These are phyloP conservation scores for Aplodontia rufa DNA, from an alignment of 2,113 vertebrate species.

Conservation along the genomic window DNA sequence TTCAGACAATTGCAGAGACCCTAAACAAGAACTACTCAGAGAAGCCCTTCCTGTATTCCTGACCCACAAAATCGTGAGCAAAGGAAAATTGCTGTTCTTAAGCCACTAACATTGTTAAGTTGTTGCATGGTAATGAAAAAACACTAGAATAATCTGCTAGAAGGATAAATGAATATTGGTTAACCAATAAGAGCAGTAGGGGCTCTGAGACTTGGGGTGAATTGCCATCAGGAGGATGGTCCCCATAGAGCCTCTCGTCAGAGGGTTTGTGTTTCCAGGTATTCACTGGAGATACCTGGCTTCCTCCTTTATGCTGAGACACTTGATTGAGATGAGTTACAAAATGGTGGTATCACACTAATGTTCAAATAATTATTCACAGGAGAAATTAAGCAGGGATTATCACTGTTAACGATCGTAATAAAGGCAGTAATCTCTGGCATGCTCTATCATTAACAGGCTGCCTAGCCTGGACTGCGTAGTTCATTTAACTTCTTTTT, in stretches of 20 bases:
- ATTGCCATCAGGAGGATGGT: background rate
- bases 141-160: background rate
- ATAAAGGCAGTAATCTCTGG: background rate
- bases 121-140: background rate
- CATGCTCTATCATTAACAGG: background rate
- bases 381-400: background rate
- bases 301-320: background rate
- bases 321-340: background rate
- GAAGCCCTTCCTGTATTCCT: background rate
- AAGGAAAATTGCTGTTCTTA: constrained; percentile 20
- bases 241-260: background rate
- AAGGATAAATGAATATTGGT: constrained; percentile 26
- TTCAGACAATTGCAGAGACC: background rate
- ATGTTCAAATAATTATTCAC: background rate
- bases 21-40: background rate
- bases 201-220: background rate
- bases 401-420: background rate
- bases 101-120: background rate
- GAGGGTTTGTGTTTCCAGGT: background rate
- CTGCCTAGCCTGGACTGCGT: background rate
- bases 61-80: background rate
- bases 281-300: background rate
- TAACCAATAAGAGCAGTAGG: background rate
- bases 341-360: constrained; percentile 22
- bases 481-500: constrained; percentile 20